Evolutionary conservation across 2,797 vertebrate species (phyloP).

Genomic region (Loris lydekkerianus): DNA sequence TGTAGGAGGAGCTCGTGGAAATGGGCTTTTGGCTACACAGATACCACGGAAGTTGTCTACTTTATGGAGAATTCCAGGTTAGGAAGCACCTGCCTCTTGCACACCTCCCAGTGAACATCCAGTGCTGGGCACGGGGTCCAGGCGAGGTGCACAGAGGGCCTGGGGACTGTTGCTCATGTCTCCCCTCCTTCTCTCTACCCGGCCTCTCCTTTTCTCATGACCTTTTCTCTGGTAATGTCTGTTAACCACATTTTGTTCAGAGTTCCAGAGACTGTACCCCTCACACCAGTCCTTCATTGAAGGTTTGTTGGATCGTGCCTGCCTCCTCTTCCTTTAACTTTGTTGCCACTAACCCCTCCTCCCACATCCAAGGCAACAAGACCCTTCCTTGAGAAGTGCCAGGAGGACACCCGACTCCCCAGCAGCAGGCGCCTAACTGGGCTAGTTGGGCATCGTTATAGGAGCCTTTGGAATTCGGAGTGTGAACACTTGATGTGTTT

Average conservation of each 20-base stretch:
- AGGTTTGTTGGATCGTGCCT: not conserved
- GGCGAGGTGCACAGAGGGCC: too few species aligned
- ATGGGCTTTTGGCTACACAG: not conserved
- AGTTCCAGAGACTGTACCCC: not conserved
- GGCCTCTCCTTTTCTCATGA: not conserved
- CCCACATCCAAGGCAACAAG: not conserved
- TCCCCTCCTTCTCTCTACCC: not conserved
- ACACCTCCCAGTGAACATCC: not conserved
- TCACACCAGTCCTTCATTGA: not conserved
- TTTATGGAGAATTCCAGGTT: not conserved
- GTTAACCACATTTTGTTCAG: not conserved
- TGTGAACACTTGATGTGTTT: not conserved
- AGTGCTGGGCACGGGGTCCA: not conserved
- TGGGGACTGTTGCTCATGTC: accelerated
- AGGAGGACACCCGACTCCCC: not conserved
- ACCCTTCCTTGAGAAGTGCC: not conserved
- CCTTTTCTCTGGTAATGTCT: not conserved
- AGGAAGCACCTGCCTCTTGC: not conserved
- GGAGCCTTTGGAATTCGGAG: not conserved
- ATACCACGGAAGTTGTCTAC: not conserved
- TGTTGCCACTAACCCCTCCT: not conserved
- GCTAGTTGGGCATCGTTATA: not conserved
- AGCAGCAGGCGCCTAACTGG: not conserved
- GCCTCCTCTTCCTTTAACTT: not conserved
- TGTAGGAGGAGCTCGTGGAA: not conserved